Evolutionary conservation across 2,113 vertebrate species (phyloP), one percentile per base, ranked within the genome.

Genomic region (Panthera tigris): DNA sequence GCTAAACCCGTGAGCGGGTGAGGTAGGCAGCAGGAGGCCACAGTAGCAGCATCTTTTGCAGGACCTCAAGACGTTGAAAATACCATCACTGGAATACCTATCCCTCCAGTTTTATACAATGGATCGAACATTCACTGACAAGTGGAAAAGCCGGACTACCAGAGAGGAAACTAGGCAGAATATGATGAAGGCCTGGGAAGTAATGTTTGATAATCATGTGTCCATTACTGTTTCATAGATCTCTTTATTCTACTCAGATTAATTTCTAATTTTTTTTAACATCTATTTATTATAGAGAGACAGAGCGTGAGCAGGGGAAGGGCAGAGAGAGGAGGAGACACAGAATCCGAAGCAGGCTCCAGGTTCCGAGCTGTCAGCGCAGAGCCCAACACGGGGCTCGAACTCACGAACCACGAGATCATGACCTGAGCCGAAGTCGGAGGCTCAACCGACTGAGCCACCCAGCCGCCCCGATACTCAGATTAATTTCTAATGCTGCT

Each of bases 151-250:
- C 6, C 63, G 33, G 31, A 61, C 25, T 36, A 27, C 23, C 65
- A 63, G 39, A 65, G 19, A 55, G 41, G 16, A 41, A n/a, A 76
- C 10, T 19, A 48, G 61, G 8, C 12, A 45, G 31, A 45, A 14
- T 18, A 36, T 21, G 11, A 79, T 0, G 5, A 76, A 0, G 3
- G 39, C 11, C 27, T 80, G 76, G 25, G 68, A 1, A 10, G 36
- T 2, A 63, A n/a, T 14, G 4, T 55, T 55, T 80, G 4, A 71
- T 5, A 25, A 66, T 57, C 12, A 25, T 27, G 33, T 7, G 66
- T 83, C 50, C 52, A 65, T 41, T 25, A 48, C 19, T 45, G 48
- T 3, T 79, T 84, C 10, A 39, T 39, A 9, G 21, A 36, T 41
- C 25, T 57, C 18, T 80, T 82, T 29, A 10, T 25, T 31, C 84